Evolutionary conservation across 2,113 vertebrate genomes (phyloP), one percentile per base, ranked within the genome.

Genomic region (Telmatochromis brachygnathus): DNA sequence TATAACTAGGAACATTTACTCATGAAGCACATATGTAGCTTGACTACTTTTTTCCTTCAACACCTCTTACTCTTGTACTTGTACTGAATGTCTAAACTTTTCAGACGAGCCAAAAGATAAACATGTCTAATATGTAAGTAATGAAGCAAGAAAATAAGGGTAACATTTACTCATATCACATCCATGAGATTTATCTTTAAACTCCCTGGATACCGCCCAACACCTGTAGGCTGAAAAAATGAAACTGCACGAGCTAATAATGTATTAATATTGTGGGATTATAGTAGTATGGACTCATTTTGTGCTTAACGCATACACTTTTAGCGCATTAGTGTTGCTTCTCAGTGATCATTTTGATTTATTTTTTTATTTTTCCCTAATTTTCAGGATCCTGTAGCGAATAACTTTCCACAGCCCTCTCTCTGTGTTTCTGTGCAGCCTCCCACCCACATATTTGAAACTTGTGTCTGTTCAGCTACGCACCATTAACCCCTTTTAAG

Each of bases 401-500:
- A 6, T 23, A 55, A 30, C 42, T 39, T 19, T 81, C 23, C 39
- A 54, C 3, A 17, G 54, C 56, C 30, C 54, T 79, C 42, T 23
- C 73, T 87, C n/a, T 62, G 47, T 82, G 28, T 83, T 4, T 83
- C 45, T 26, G 12, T 39, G 6, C 70, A 23, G 47, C 65, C 85
- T 17, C 68, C 70, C 56, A 45, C 75, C 58, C 49, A 49, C 60
- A 60, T 84, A 84, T 84, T 83, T 26, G 10, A 51, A 83, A 90
- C 91, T 42, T 30, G 70, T 91, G 92, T 92, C 88, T 42, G 84
- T 91, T 90, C 84, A 68, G 84, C 81, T 45, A 90, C 42, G 89
- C 93, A 80, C 56, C 93, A 93, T 96, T 94, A 93, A 92, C 81
- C 88, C 39, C 89, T 91, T 94, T 93, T 93, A 89, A 92, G 83